Base-by-base conservation (phyloP, 2,888 invertebrate genomes). In the Ochropleura leucogaster region DNA sequence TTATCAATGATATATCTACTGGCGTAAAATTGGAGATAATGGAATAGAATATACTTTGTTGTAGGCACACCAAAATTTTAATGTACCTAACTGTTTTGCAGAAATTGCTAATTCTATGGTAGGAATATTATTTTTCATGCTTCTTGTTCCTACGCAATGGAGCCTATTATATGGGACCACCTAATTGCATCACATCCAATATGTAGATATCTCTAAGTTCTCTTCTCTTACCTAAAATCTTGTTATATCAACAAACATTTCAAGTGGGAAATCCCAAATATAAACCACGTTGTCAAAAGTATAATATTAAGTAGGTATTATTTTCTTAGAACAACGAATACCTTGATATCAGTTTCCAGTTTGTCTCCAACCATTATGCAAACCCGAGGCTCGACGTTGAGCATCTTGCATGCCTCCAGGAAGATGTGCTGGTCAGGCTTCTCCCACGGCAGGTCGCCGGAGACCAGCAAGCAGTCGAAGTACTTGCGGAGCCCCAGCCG, bases 341-440 rank as follows among this genome's bases (percentile, higher is more conserved):
- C 97, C 95, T 97, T 97, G 89, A 99, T 98, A 93, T 99, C 99
- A 55, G 98, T 98, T 93, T 98, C 98, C 86, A 98, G 94, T 92
- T 98, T 98, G 92, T 99, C 99, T 65, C 98, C 98, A 89, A 98
- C 97, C 98, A 99, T 98, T 88, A 98, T 97, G 94, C 98, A 98
- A 85, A 97, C 97, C 72, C 97, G 95, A 0, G 98, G 98, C 90
- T 97, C 97, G 40, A 98, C 98, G 83, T 97, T 97, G 74, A 99
- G 97, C 91, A 97, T 97, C 90, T 97, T 97, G 95, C 98, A 98
- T 49, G 98, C 98, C 88, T 98, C 97, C 85, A 98, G 97, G 94
- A 98, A 98, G 93, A 98, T 98, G 91, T 97, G 97, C 85, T 97
- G 97, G 92, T 98, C 97, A 0, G 98, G 98, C 93, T 98, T 99